Evolutionary conservation across 2,797 vertebrate genomes (phyloP).

Genomic region (Tenualosa thibaudeaui): DNA sequence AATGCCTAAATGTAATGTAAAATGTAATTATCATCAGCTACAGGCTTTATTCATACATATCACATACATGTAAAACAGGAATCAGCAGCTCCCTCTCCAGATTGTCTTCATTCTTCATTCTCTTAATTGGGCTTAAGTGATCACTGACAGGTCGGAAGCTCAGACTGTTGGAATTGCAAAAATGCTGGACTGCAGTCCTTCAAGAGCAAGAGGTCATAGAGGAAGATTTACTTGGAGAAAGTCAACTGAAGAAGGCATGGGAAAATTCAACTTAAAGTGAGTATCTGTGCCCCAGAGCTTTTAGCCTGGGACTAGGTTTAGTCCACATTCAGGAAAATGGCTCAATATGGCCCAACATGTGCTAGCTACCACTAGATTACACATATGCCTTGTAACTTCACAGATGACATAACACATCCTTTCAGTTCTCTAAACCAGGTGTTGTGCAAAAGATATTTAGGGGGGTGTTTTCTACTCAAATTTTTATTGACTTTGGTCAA

Average conservation of each 20-base stretch:
- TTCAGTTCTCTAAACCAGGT: not conserved
- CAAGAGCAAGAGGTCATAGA: not conserved
- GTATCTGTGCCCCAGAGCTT: no score
- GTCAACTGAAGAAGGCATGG: no score
- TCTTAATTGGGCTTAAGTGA: not conserved
- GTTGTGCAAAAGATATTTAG: not conserved
- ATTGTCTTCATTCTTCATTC: not conserved
- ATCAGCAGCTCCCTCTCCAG: not conserved
- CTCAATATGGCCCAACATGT: not conserved
- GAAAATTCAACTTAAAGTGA: no score
- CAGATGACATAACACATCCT: not conserved
- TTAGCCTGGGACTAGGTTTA: no score
- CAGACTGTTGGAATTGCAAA: constrained; percentile 14
- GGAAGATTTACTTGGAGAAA: not conserved
- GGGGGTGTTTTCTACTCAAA: not conserved
- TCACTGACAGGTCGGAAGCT: not conserved
- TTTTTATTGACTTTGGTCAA: constrained; percentile 25
- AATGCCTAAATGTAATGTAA: no score
- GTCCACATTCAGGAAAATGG: no score
- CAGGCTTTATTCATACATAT: no score
- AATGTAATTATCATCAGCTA: no score
- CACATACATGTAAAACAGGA: no score
- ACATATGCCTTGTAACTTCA: not conserved
- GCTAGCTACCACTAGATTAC: no score
- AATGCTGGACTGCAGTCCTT: not conserved